These are phyloP conservation scores for Cololabis saira DNA, from an alignment of 2,113 vertebrate species.

Conservation along the genomic window DNA sequence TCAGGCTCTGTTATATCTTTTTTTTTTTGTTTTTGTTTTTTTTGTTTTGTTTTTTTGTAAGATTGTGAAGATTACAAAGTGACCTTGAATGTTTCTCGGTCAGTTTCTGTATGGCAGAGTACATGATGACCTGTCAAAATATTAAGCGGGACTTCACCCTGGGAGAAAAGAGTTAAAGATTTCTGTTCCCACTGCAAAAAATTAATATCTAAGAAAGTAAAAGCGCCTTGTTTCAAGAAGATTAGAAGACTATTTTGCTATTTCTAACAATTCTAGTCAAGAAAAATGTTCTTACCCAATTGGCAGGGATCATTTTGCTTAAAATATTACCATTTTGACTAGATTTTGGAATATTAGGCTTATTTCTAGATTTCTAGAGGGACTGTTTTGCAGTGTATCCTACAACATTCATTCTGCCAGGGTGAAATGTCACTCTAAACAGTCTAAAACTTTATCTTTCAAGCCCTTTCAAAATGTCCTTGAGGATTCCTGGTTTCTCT, in stretches of 20 bases:
- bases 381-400: too few species aligned
- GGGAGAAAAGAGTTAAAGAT: slow-evolving; percentile 25
- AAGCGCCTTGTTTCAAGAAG: too few species aligned
- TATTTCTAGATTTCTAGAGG: too few species aligned
- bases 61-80: slow-evolving; percentile 62
- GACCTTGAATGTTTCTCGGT: slow-evolving; percentile 30
- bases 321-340: too few species aligned
- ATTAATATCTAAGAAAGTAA: too few species aligned
- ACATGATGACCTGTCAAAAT: slow-evolving; percentile 51
- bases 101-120: slow-evolving; percentile 54
- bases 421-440: slow-evolving; percentile 25
- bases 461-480: slow-evolving; percentile 67
- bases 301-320: too few species aligned
- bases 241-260: too few species aligned
- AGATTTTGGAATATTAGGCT: too few species aligned
- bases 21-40: too few species aligned
- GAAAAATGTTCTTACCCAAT: too few species aligned
- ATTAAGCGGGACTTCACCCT: slow-evolving; percentile 21
- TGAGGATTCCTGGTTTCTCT: slow-evolving; percentile 74
- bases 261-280: too few species aligned
- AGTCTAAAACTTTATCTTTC: slow-evolving; percentile 41
- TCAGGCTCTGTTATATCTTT: slow-evolving; percentile 40
- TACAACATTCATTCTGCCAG: slow-evolving; percentile 1
- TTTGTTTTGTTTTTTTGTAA: slow-evolving; percentile 53
- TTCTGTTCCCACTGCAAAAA: too few species aligned